phyloP scores from a whole-genome alignment of 2,113 vertebrate genomes.

The Lipotes vexillifer region DNA sequence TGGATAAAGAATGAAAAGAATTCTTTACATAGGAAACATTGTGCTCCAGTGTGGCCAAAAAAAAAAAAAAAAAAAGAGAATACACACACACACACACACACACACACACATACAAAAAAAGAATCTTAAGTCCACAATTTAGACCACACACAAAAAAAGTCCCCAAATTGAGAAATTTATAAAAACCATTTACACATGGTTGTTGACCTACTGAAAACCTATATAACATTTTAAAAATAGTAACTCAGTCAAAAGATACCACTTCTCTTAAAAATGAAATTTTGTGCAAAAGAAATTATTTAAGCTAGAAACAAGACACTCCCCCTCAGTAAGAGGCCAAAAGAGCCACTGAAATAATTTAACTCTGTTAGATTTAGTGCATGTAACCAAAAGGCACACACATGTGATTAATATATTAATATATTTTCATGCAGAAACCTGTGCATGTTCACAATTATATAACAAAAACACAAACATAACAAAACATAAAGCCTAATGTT shows the following conservation, averaged over 20 bases:
- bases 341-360: conserved; percentile 70
- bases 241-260: conserved; percentile 73
- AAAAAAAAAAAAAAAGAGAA: conserved; percentile 1
- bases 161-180: conserved; percentile 80
- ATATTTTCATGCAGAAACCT: conserved; percentile 70
- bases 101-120: conserved; percentile 68
- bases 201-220: conserved; percentile 79
- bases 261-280: conserved; percentile 64
- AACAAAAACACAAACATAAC: conserved; percentile 67
- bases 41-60: conserved; percentile 85
- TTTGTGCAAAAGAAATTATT: conserved; percentile 77
- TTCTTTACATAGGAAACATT: conserved; percentile 82
- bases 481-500: conserved; percentile 52
- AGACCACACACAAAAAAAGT: conserved; percentile 78
- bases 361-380: conserved; percentile 68
- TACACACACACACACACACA: no score
- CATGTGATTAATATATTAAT: conserved; percentile 69
- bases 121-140: conserved; percentile 78
- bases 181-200: conserved; percentile 81
- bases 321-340: conserved; percentile 57
- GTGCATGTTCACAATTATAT: conserved; percentile 69
- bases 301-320: conserved; percentile 59
- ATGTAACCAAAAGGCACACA: conserved; percentile 77
- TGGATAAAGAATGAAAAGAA: conserved; percentile 83
- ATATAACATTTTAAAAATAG: conserved; percentile 76